These are phyloP conservation scores for Drosophila trichaetosa DNA, from an alignment of 2,888 invertebrate species.

Conservation along the genomic window DNA sequence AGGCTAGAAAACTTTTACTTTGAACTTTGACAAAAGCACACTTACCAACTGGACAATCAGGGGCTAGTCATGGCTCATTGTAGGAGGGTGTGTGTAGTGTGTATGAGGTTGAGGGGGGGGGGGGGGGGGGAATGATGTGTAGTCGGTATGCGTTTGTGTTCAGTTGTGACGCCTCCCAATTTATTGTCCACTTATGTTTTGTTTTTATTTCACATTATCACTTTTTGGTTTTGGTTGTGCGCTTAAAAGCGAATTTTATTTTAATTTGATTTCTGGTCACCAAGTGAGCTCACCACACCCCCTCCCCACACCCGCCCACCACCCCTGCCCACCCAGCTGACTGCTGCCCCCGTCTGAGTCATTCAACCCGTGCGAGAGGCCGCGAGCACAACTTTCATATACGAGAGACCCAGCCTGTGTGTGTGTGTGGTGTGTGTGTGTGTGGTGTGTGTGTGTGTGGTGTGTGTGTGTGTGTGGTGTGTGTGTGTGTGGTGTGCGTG, in stretches of 20 bases:
- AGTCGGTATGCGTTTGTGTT: slow-evolving; percentile 17
- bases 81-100: background rate
- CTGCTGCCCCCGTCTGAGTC: slow-evolving; percentile 63
- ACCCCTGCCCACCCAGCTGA: slow-evolving; percentile 18
- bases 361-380: slow-evolving; percentile 61
- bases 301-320: background rate
- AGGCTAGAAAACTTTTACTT: slow-evolving; percentile 51
- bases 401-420: slow-evolving; percentile 13
- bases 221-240: slow-evolving; percentile 1
- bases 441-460: background rate
- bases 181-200: slow-evolving; percentile 46
- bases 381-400: slow-evolving; percentile 63
- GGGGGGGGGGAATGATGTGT: background rate
- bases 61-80: slow-evolving; percentile 6
- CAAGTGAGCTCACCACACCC: slow-evolving; percentile 18
- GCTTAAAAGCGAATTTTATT: slow-evolving; percentile 52
- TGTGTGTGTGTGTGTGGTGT: background rate
- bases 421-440: background rate
- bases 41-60: slow-evolving; percentile 6
- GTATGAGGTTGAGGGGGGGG: background rate
- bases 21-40: slow-evolving; percentile 56
- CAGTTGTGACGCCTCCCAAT: slow-evolving; percentile 28
- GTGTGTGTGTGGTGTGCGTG: background rate
- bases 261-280: slow-evolving; percentile 63
- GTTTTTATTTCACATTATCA: slow-evolving; percentile 13